Evolutionary conservation across 2,113 vertebrate genomes (phyloP).

Genomic region (Pao palembangensis): DNA sequence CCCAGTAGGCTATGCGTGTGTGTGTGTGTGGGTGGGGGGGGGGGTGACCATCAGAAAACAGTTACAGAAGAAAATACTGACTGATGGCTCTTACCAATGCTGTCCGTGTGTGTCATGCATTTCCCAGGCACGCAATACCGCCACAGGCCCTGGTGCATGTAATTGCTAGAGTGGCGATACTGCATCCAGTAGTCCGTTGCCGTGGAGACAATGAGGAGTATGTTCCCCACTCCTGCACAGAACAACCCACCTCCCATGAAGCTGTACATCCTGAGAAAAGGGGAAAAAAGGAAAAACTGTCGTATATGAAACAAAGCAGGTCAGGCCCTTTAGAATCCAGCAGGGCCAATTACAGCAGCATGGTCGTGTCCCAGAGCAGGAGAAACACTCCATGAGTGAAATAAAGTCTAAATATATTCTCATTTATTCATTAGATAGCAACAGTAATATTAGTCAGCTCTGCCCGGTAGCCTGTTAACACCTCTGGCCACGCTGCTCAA

Average conservation of each 20-base stretch:
- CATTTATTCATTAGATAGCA: slow-evolving; percentile 9
- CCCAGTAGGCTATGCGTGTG: slow-evolving; percentile 71
- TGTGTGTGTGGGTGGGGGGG: background rate
- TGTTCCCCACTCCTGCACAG: slow-evolving; percentile 77
- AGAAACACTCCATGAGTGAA: slow-evolving; percentile 23
- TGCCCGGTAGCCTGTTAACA: slow-evolving; percentile 21
- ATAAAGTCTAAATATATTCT: slow-evolving; percentile 29
- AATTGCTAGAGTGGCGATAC: slow-evolving; percentile 76
- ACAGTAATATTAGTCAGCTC: slow-evolving; percentile 5
- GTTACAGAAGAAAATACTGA: background rate
- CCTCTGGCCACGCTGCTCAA: background rate
- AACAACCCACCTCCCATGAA: slow-evolving; percentile 82
- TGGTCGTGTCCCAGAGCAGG: slow-evolving; percentile 18
- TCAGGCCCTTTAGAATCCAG: slow-evolving; percentile 20
- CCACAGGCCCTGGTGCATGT: slow-evolving; percentile 81
- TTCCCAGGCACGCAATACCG: slow-evolving; percentile 78
- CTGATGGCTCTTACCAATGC: slow-evolving; percentile 68
- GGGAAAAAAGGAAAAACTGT: slow-evolving; percentile 18
- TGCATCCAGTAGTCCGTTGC: slow-evolving; percentile 83
- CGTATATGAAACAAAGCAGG: slow-evolving; percentile 3
- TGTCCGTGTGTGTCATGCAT: slow-evolving; percentile 78
- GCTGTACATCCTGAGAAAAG: slow-evolving; percentile 76
- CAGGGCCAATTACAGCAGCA: slow-evolving; percentile 25
- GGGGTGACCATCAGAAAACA: background rate
- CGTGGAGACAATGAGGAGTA: slow-evolving; percentile 78